Conservation (phyloP, 2,113 vertebrate species). For the Falcunculus frontatus region DNA sequence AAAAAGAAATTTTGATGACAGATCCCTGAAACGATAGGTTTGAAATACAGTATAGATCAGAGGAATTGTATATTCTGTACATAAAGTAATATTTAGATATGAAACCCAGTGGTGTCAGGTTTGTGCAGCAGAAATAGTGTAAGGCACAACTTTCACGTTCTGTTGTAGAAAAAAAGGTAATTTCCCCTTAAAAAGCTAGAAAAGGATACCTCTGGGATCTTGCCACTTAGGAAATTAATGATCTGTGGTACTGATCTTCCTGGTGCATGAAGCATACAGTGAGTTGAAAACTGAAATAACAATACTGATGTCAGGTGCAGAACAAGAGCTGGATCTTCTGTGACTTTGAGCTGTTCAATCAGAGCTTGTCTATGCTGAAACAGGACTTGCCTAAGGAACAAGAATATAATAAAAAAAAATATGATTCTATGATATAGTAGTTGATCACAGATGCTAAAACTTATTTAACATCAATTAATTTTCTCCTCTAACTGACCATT, state of each 20-base stretch:
- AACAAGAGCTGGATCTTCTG: conserved; percentile 90
- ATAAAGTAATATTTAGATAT: not conserved
- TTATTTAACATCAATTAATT: not conserved
- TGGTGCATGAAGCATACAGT: conserved; percentile 92
- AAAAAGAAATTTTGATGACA: not conserved
- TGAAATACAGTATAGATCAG: not conserved
- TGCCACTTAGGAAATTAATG: conserved; percentile 80
- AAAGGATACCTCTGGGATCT: conserved; percentile 82
- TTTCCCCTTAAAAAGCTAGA: not conserved
- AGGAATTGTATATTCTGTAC: not conserved
- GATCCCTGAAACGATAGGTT: not conserved
- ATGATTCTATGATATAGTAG: not conserved
- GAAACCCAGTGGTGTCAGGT: not conserved
- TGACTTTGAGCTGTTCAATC: conserved; percentile 85
- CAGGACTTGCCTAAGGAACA: conserved; percentile 81
- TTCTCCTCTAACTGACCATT: not conserved
- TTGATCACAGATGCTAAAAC: not conserved
- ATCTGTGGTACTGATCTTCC: conserved; percentile 95
- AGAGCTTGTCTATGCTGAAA: conserved; percentile 91
- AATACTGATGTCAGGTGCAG: conserved; percentile 90
- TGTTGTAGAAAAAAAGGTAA: not conserved
- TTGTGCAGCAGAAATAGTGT: not conserved
- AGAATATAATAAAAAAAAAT: not conserved
- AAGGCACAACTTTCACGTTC: not conserved
- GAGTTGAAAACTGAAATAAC: conserved; percentile 86